Evolutionary conservation across 23 tunicate genomes (phyloP).

Genomic region (Clavelina lepadiformis): DNA sequence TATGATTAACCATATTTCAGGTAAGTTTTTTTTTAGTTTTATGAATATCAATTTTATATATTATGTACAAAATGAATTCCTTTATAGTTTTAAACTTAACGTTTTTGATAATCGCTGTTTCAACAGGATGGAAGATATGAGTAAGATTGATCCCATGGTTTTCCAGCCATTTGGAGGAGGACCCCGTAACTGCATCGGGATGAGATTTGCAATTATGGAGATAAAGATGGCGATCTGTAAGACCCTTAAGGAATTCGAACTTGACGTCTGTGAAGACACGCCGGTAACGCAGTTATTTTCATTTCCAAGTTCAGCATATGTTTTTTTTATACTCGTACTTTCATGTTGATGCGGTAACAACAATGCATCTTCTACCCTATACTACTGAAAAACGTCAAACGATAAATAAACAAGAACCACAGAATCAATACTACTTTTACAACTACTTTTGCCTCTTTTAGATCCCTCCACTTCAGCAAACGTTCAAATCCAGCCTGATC

Average conservation of each 20-base stretch:
- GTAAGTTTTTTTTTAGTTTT: no score
- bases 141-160: conserved; percentile 57
- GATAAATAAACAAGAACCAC: no score
- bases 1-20: no score
- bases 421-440: no score
- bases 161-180: conserved; percentile 86
- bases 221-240: conserved; percentile 38
- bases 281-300: conserved; percentile 17
- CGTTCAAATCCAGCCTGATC: conserved; percentile 25
- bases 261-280: conserved; percentile 53
- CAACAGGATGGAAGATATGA: conserved; percentile 79
- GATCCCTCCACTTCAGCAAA: conserved; percentile 49
- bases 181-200: conserved; percentile 58
- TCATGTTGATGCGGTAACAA: no score
- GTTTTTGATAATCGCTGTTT: not conserved
- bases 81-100: no score
- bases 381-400: no score
- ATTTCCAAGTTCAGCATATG: no score
- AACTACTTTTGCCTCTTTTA: not conserved
- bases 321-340: no score
- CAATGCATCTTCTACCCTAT: no score
- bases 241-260: conserved; percentile 21
- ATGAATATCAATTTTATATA: no score
- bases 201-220: conserved; percentile 57
- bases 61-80: no score